Percentiles rank a stretch among this genome's conserved stretches.
phyloP scores from a whole-genome alignment of 2,888 invertebrate species.

The Drosophila monieri region DNA sequence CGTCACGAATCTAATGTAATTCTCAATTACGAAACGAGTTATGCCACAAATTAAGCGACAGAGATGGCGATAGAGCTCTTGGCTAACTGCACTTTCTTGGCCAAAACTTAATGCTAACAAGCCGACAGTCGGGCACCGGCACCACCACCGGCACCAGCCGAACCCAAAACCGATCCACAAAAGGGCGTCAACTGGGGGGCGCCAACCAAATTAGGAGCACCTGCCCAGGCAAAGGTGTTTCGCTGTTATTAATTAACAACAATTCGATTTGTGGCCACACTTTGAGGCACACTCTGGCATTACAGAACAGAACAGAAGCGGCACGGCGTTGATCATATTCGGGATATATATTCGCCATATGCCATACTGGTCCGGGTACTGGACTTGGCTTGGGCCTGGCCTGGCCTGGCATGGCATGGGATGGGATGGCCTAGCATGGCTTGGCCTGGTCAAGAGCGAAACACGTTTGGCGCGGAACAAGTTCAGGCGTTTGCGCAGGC shows the following conservation, averaged over 20 bases:
- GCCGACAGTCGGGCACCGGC: slow-evolving; percentile 4
- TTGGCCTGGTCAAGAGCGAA: slow-evolving; percentile 64
- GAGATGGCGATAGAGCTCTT: slow-evolving; percentile 19
- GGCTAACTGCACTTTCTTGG: slow-evolving; percentile 41
- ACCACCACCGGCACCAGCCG: neutral
- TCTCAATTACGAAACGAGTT: slow-evolving; percentile 81
- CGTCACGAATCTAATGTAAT: slow-evolving; percentile 76
- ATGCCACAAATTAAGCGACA: slow-evolving; percentile 75
- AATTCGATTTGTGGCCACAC: slow-evolving; percentile 73
- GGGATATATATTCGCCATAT: slow-evolving; percentile 31
- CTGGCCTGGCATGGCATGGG: slow-evolving; percentile 53
- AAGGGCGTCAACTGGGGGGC: slow-evolving; percentile 67
- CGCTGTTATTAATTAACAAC: slow-evolving; percentile 69
- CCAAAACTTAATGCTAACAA: slow-evolving; percentile 43
- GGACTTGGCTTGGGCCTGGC: slow-evolving; percentile 47
- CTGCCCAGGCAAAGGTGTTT: slow-evolving; percentile 63
- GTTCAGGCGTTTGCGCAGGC: slow-evolving; percentile 57
- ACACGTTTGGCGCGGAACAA: slow-evolving; percentile 73
- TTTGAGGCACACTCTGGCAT: slow-evolving; percentile 49
- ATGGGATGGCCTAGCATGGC: slow-evolving; percentile 56
- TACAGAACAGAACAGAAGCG: slow-evolving; percentile 2
- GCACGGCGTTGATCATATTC: slow-evolving; percentile 16
- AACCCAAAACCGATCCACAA: slow-evolving; percentile 15
- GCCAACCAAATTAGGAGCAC: slow-evolving; percentile 69
- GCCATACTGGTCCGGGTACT: slow-evolving; percentile 57